Evolutionary conservation across 2,113 vertebrate genomes (phyloP).

Genomic region (Pomatorhinus ruficollis): DNA sequence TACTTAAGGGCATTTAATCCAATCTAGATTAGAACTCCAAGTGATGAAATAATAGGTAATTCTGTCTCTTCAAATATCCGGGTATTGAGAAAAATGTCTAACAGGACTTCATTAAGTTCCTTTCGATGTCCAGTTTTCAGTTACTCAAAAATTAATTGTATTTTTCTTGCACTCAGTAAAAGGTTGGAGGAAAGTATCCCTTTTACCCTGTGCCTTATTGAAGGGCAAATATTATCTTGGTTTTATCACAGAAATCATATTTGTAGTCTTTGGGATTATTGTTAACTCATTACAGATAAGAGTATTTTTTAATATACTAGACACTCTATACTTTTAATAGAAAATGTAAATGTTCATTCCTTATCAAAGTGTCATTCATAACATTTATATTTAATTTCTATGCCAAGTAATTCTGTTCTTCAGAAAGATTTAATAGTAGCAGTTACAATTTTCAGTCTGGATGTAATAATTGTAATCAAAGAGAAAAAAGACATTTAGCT

Average conservation of each 20-base stretch:
- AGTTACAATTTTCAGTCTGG: not conserved
- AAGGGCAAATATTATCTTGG: slow-evolving; percentile 2
- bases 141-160: not conserved
- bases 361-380: not conserved
- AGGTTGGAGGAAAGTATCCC: not conserved
- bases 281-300: not conserved
- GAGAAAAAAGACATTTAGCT: not conserved
- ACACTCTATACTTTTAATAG: not conserved
- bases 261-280: not conserved
- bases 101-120: not conserved
- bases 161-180: not conserved
- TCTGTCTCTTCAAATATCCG: not conserved
- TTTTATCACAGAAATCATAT: not conserved
- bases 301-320: not conserved
- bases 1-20: not conserved
- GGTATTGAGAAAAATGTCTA: not conserved
- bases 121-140: not conserved
- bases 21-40: not conserved
- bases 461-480: not conserved
- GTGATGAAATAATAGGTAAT: not conserved
- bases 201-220: not conserved
- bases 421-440: not conserved
- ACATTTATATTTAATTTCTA: not conserved
- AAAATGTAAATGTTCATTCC: not conserved
- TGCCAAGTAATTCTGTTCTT: not conserved